Conservation (phyloP, 2,888 invertebrate species). For the Melieria crassipennis region DNA sequence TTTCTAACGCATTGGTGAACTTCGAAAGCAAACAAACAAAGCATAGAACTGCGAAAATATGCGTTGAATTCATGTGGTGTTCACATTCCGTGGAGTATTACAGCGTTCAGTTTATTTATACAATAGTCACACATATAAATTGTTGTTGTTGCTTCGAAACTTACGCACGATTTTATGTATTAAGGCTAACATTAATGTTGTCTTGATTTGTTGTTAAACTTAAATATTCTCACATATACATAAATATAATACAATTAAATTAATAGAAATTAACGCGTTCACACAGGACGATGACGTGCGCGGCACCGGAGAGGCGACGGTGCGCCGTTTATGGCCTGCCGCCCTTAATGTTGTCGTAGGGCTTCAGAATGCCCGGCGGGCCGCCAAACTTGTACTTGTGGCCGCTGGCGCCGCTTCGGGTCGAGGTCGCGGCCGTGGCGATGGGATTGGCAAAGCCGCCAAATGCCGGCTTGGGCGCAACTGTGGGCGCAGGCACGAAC, state of each 20-base stretch:
- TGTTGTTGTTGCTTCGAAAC: no score
- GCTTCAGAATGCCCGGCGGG: conserved; percentile 61
- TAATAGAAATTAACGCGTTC: conserved; percentile 35
- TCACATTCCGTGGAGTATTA: no score
- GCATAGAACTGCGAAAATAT: no score
- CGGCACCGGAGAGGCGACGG: not conserved
- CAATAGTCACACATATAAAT: no score
- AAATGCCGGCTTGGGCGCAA: not conserved
- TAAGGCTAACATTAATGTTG: no score
- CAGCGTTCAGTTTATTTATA: no score
- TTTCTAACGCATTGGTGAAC: no score
- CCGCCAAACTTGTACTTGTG: conserved; percentile 60
- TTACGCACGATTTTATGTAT: no score
- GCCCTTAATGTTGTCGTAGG: conserved; percentile 58
- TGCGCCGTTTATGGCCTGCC: conserved; percentile 24
- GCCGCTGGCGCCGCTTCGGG: conserved; percentile 2
- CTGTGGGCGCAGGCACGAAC: not conserved
- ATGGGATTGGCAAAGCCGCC: conserved; percentile 33
- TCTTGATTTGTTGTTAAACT: not conserved
- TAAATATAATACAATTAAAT: conserved; percentile 43
- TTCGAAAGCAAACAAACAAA: no score
- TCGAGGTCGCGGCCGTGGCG: conserved; percentile 27
- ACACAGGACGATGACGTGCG: conserved; percentile 6
- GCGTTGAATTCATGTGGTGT: no score
- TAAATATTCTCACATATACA: conserved; percentile 12